Percentiles rank a stretch among this genome's conserved stretches.
Evolutionary conservation across 2,888 invertebrate genomes (phyloP).

Genomic region (Trachelus tabidus): DNA sequence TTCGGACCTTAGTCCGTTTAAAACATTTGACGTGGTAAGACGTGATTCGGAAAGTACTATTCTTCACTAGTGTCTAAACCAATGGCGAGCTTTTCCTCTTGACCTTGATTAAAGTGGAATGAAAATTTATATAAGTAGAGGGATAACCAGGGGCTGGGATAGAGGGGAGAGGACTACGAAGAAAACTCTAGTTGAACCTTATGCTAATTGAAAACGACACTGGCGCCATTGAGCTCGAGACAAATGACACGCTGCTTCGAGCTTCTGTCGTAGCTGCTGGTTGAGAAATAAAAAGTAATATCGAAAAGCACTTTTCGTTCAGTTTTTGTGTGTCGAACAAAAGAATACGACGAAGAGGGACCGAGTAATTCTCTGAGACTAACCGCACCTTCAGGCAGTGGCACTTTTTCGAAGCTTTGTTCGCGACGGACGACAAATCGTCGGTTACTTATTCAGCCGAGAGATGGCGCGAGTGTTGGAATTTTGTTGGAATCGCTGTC

Average conservation of each 20-base stretch:
- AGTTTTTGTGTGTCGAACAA: not conserved
- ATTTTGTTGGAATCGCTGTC: not conserved
- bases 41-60: not conserved
- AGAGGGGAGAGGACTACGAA: not conserved
- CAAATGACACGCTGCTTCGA: not conserved
- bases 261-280: not conserved
- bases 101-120: not conserved
- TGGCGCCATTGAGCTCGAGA: not conserved
- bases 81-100: not conserved
- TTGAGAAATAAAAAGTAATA: not conserved
- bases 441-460: not conserved
- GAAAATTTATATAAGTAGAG: not conserved
- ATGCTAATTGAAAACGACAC: not conserved
- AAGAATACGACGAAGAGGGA: not conserved
- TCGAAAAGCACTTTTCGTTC: not conserved
- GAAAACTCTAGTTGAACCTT: not conserved
- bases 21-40: not conserved
- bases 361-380: not conserved
- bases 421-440: not conserved
- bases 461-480: not conserved
- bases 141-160: not conserved
- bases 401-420: not conserved
- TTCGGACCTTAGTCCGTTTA: not conserved
- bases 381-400: no score
- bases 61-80: not conserved